Base-by-base conservation (phyloP, 2,113 vertebrate genomes). In the Mola mola region DNA sequence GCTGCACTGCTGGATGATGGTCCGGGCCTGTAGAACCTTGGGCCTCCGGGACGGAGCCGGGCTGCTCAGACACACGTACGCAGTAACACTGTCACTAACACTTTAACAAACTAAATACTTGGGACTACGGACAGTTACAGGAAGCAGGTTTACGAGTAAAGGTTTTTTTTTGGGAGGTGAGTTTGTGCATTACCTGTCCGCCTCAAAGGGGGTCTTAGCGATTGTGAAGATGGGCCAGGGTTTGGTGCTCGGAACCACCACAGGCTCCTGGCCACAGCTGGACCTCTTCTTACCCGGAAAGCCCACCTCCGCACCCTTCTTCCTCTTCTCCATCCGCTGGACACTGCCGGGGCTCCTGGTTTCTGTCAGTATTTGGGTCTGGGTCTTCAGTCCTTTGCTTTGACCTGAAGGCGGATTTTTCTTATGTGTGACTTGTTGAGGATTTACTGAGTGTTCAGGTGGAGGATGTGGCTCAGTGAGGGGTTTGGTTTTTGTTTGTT, bases 1-100 rank as follows among this genome's bases (percentile, higher is more conserved):
- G 12, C 85, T 26, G 52, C 93, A 96, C 62, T 94, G 94, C 86
- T 96, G 95, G 66, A 97, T 38, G 4, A 96, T 2, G 0, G 74
- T 87, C 9, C 94, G 92, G 0, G 92, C 94, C 33, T 56, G 52
- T 1, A 57, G 70, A 0, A 12, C 7, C 17, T 20, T 15, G 16
- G 29, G 26, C 22, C 63, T 68, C 38, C 4, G 33, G 5, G 4
- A 7, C 20, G 21, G 22, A 5, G 50, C 49, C 3, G 55, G 11
- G 11, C 81, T 75, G 64, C 19, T 37, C 4, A 22, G 0, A 31
- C 16, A 74, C 17, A 65, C n/a, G 28, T 3, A 13, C n/a, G n/a
- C n/a, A 0, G 3, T 24, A 6, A 36, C 7, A 11, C 4, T 2
- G 6, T 29, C 28, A 9, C 28, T 28, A 6, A 20, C 20, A 22